Evolutionary conservation across 2,113 vertebrate genomes (phyloP).

Genomic region (Natator depressus): DNA sequence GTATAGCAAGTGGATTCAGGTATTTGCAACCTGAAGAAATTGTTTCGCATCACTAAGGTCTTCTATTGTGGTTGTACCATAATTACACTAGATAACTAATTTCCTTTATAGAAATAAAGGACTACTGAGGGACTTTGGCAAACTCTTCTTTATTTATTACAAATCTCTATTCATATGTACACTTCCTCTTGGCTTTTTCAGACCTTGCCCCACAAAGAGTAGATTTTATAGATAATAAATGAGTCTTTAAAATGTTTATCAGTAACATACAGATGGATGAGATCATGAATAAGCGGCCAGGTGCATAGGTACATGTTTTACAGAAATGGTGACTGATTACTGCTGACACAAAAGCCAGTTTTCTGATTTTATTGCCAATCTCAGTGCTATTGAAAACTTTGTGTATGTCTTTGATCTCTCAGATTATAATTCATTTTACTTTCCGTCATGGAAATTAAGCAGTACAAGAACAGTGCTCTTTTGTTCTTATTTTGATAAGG

Average conservation of each 20-base stretch:
- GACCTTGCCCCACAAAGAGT: neutral
- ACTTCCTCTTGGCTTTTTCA: neutral
- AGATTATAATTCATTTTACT: slow-evolving; percentile 15
- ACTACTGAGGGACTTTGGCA: neutral
- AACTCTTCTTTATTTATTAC: neutral
- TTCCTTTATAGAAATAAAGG: neutral
- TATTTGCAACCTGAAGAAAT: slow-evolving; percentile 11
- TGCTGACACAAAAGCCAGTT: neutral
- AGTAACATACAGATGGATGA: neutral
- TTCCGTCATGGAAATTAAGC: slow-evolving; percentile 25
- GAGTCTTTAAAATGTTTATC: neutral
- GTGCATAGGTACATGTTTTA: neutral
- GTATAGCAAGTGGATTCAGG: neutral
- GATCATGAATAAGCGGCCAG: neutral
- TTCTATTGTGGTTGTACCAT: neutral
- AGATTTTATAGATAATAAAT: neutral
- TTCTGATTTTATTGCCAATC: neutral
- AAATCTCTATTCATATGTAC: neutral
- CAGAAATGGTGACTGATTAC: neutral
- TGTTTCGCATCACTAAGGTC: neutral
- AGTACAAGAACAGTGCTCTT: neutral
- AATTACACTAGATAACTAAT: neutral
- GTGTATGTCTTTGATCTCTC: neutral
- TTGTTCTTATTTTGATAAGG: neutral
- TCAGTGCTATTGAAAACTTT: neutral